phyloP scores from a whole-genome alignment of 2,113 vertebrate species.

The Limanda limanda region DNA sequence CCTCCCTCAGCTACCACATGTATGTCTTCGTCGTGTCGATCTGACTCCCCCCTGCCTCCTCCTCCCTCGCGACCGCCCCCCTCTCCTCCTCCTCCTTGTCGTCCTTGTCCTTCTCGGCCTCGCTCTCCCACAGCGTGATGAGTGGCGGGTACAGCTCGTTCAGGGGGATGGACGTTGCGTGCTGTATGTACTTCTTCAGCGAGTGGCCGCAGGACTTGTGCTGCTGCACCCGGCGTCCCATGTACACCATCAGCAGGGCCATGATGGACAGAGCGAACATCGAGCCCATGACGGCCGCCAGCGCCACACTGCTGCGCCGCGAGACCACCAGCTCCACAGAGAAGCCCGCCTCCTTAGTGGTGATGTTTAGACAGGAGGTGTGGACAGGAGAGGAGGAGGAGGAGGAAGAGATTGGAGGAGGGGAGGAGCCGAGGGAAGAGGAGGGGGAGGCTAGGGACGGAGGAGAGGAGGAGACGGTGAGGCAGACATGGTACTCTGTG shows the following conservation, averaged over 20 bases:
- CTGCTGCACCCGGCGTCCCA: constrained; percentile 80
- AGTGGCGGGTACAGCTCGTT: constrained; percentile 87
- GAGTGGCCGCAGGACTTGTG: constrained; percentile 83
- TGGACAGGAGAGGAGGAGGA: constrained; percentile 39
- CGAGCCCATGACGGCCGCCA: constrained; percentile 85
- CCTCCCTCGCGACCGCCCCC: constrained; percentile 58
- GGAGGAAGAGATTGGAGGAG: constrained; percentile 29
- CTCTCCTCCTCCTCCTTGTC: constrained; percentile 82
- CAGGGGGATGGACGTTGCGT: constrained; percentile 83
- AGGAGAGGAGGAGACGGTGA: constrained; percentile 76
- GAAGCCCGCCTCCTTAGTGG: constrained; percentile 83
- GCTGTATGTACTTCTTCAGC: constrained; percentile 86
- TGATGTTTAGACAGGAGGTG: constrained; percentile 85
- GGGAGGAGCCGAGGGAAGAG: constrained; percentile 62
- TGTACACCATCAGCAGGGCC: constrained; percentile 82
- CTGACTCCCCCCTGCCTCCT: constrained; percentile 75
- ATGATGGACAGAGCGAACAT: constrained; percentile 85
- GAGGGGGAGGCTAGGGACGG: constrained; percentile 61
- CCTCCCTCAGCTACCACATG: constrained; percentile 80
- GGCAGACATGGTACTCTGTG: constrained; percentile 84
- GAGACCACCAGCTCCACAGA: constrained; percentile 78
- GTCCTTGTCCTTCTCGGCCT: constrained; percentile 85
- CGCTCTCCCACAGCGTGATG: constrained; percentile 87
- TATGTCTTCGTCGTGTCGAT: constrained; percentile 83
- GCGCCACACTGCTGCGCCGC: constrained; percentile 77